Evolutionary conservation across 2,113 vertebrate species (phyloP).

Genomic region (Rhadina sibilatrix): DNA sequence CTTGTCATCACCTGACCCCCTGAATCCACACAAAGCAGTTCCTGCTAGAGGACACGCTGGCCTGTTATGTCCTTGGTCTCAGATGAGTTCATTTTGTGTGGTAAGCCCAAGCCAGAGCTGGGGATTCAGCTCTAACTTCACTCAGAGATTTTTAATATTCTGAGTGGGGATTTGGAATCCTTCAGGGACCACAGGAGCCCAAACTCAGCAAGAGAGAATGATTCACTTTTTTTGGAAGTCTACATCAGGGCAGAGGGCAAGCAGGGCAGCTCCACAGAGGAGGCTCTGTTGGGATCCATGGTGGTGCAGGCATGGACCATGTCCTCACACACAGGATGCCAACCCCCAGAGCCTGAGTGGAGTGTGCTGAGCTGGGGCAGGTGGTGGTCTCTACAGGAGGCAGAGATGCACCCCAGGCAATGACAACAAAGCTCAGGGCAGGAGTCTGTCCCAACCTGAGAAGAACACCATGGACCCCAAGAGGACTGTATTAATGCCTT

Average conservation of each 20-base stretch:
- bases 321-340: accelerated
- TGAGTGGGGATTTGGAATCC: neutral
- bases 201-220: neutral
- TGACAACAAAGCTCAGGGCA: neutral
- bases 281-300: neutral
- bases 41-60: accelerated
- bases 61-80: accelerated
- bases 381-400: neutral
- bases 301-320: accelerated
- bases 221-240: neutral
- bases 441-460: neutral
- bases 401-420: neutral
- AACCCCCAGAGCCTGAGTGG: accelerated
- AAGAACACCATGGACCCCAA: neutral
- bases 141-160: neutral
- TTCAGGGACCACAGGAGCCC: neutral
- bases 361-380: accelerated
- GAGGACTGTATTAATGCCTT: accelerated
- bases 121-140: neutral
- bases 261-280: accelerated
- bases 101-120: neutral
- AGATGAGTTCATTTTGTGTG: accelerated
- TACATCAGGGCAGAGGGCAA: accelerated
- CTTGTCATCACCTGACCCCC: accelerated
- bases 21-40: neutral